These are phyloP conservation scores for Euzophera pinguis DNA, from an alignment of 2,888 invertebrate genomes.

Conservation along the genomic window DNA sequence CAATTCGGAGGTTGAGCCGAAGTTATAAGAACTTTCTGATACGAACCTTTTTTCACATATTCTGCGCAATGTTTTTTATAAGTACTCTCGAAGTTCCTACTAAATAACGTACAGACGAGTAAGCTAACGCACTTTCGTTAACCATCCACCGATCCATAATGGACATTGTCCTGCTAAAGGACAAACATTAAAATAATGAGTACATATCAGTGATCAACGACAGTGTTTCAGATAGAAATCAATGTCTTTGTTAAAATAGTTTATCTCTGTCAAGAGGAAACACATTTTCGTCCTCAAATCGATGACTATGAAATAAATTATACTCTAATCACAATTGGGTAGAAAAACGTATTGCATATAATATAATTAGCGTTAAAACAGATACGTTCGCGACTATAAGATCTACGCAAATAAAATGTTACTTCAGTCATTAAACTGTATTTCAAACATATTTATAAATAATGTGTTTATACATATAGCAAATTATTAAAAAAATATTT, in stretches of 20 bases:
- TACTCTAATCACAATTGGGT: conserved; percentile 47
- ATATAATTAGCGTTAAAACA: conserved; percentile 47
- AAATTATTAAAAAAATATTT: conserved; percentile 51
- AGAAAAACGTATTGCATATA: conserved; percentile 55
- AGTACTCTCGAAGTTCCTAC: conserved; percentile 58
- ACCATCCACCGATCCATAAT: neutral
- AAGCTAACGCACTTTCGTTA: conserved; percentile 18
- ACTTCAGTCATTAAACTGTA: conserved; percentile 36
- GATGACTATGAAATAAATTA: conserved; percentile 48
- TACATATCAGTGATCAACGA: conserved; percentile 9
- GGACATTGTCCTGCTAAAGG: neutral
- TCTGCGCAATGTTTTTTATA: conserved; percentile 48
- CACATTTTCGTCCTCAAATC: conserved; percentile 10
- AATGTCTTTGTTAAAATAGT: conserved; percentile 2
- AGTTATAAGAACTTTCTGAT: conserved; percentile 32
- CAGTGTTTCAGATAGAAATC: neutral
- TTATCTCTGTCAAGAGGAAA: conserved; percentile 4
- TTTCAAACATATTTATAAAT: conserved; percentile 36
- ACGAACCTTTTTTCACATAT: conserved; percentile 46
- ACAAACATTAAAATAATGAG: conserved; percentile 1
- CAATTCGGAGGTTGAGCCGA: conserved; percentile 41
- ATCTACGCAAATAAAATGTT: conserved; percentile 42
- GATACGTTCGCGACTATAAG: conserved; percentile 39
- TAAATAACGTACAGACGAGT: conserved; percentile 35
- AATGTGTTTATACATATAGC: conserved; percentile 36